Evolutionary conservation across 23 tunicate genomes (phyloP), one percentile per base, ranked within the genome.

Genomic region (Diplosoma virens): DNA sequence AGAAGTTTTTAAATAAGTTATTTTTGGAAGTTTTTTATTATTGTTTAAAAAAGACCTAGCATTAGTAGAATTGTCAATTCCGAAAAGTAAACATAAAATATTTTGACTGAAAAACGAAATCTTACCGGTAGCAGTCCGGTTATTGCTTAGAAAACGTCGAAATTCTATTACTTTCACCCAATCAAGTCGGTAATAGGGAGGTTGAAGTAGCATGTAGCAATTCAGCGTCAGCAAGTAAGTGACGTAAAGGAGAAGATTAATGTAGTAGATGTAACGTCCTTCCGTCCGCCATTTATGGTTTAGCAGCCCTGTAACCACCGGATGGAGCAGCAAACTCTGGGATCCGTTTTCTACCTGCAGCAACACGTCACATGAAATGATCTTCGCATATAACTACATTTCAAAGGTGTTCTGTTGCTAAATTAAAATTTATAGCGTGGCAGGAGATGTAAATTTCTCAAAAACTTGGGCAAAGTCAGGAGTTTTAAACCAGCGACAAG

Each of bases 201-300:
- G 97, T 41, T 73, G 47, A 25, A 71, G 28, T 85, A 92, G 76
- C 97, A 92, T 92, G 80, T 92, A 92, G 17, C 59, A 74, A 52
- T 92, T 92, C 20, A 92, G 80, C 6, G 86, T n/a, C 3, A 70
- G 61, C 65, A 92, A 63, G 54, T 67, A 92, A 7, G 89, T 52
- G 37, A 66, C 65, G 35, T 60, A 92, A 16, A 92, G 52, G 1
- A 67, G 55, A 30, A 92, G 87, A 35, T 72, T 85, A 34, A 59
- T 32, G 71, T 92, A 92, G 53, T 92, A 92, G 33, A 92, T 87
- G 48, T 92, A 92, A 1, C 97, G 87, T 0, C 97, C 97, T 68
- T 36, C 85, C 47, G 87, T 31, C 33, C 78, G 61, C 97, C 97
- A 92, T 58, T 92, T 92, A 80, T 92, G 81, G 64, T 92, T 92